Evolutionary conservation across 2,888 invertebrate species (phyloP).

Genomic region (Chrysolina haemoptera): DNA sequence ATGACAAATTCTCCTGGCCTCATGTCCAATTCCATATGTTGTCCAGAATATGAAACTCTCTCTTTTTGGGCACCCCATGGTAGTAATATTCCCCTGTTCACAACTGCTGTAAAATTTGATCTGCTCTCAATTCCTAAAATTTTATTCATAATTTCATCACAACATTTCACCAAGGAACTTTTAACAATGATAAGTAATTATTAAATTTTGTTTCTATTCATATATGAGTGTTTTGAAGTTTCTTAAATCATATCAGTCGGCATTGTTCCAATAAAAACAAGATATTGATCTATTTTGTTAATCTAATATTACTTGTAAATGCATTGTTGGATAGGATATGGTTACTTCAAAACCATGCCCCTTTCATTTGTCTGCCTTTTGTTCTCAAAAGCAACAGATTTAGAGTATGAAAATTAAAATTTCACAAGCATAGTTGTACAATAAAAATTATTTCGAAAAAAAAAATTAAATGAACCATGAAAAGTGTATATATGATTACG

Average conservation of each 20-base stretch:
- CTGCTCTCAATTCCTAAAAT: conserved; percentile 54
- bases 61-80: conserved; percentile 91
- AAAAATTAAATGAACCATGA: no score
- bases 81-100: conserved; percentile 75
- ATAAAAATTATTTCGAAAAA: no score
- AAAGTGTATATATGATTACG: no score
- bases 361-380: neutral
- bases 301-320: neutral
- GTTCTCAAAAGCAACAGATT: no score
- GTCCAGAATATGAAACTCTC: conserved; percentile 67
- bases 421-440: no score
- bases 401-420: no score
- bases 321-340: neutral
- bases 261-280: neutral
- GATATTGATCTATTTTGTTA: neutral
- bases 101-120: conserved; percentile 42
- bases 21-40: conserved; percentile 75
- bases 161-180: neutral
- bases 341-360: neutral
- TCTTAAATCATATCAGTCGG: neutral
- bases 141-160: neutral
- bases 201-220: neutral
- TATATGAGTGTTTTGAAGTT: neutral
- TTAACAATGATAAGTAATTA: neutral
- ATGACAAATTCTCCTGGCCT: conserved; percentile 97